phyloP scores from a whole-genome alignment of 2,113 vertebrate species.

The Sprattus sprattus region DNA sequence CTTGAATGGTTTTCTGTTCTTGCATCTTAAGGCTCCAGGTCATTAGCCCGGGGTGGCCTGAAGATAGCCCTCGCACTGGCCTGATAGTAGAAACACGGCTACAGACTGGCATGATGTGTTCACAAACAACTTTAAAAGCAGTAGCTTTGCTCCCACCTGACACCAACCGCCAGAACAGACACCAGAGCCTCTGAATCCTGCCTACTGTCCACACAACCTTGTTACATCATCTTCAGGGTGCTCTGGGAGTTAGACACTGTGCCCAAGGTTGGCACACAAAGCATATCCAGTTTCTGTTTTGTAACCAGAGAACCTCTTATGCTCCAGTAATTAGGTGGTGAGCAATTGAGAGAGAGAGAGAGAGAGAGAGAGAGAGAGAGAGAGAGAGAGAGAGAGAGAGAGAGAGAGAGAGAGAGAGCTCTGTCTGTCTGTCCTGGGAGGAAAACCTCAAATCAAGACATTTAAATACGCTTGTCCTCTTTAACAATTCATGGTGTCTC shows the following conservation, averaged over 20 bases:
- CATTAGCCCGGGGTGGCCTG: too few species aligned
- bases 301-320: conserved; percentile 65
- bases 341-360: not conserved
- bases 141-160: not conserved
- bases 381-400: not conserved
- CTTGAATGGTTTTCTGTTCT: too few species aligned
- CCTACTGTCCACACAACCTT: conserved; percentile 37
- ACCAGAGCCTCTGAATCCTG: not conserved
- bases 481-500: not conserved
- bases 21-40: too few species aligned
- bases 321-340: conserved; percentile 69
- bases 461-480: not conserved
- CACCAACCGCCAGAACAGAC: not conserved
- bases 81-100: too few species aligned
- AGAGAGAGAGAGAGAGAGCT: conserved; percentile 27
- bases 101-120: conserved; percentile 7
- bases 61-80: too few species aligned
- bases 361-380: conserved; percentile 18
- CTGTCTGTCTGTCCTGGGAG: conserved; percentile 51
- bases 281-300: conserved; percentile 70
- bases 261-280: conserved; percentile 66
- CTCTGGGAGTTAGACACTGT: conserved; percentile 46
- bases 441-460: not conserved
- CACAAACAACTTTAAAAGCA: conserved; percentile 33
- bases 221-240: conserved; percentile 62